Conservation (phyloP, 2,888 invertebrate species). For the Rotaria socialis region DNA sequence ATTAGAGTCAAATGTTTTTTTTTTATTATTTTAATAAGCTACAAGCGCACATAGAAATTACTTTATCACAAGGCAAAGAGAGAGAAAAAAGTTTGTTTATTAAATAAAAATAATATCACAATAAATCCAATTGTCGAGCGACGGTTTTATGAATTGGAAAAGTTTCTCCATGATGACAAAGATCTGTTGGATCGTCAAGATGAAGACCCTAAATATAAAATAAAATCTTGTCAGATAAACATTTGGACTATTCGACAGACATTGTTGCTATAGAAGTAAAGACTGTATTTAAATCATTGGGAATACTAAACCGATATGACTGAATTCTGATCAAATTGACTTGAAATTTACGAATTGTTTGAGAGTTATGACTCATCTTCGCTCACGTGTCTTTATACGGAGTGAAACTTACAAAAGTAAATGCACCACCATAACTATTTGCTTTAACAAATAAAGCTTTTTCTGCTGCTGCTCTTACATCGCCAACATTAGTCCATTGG, state of each 20-base stretch:
- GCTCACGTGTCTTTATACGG: too few relatives aligned
- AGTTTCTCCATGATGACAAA: constrained; percentile 31
- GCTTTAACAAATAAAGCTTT: constrained; percentile 30
- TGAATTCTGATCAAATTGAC: too few relatives aligned
- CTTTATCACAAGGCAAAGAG: not conserved
- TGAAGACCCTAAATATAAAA: constrained; percentile 15
- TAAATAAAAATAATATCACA: not conserved
- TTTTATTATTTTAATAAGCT: too few relatives aligned
- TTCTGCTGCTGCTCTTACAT: constrained; percentile 36
- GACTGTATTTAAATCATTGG: too few relatives aligned
- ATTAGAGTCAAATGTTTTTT: too few relatives aligned
- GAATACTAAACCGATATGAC: too few relatives aligned
- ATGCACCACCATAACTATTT: constrained; percentile 34
- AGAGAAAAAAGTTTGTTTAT: not conserved
- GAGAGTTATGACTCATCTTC: too few relatives aligned
- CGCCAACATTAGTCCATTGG: constrained; percentile 42
- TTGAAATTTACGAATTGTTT: too few relatives aligned
- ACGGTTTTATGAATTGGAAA: constrained; percentile 42
- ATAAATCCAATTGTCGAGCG: not conserved
- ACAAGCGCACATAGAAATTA: not conserved
- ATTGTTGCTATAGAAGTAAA: too few relatives aligned
- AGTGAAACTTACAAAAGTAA: constrained; percentile 31
- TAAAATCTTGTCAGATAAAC: not conserved
- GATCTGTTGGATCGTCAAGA: constrained; percentile 37
- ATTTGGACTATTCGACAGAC: too few relatives aligned